These are phyloP conservation scores for Epistrophella euchroma DNA, from an alignment of 2,888 invertebrate species.

Conservation along the genomic window DNA sequence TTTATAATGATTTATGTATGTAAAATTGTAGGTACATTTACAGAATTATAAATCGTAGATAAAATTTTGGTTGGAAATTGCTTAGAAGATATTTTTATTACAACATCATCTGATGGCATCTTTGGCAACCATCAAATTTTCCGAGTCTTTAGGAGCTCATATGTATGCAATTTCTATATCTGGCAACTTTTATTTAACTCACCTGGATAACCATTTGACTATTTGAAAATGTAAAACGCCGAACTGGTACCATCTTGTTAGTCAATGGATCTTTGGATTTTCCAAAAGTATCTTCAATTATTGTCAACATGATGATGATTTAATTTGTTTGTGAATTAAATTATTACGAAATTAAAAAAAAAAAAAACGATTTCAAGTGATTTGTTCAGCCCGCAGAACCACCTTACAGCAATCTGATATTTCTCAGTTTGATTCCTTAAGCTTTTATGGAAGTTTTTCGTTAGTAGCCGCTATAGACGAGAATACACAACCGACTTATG, in stretches of 20 bases:
- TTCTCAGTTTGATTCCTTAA: background rate
- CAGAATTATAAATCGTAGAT: too few species aligned
- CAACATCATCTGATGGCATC: too few species aligned
- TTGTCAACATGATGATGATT: slow-evolving; percentile 78
- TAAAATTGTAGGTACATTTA: too few species aligned
- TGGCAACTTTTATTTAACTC: background rate
- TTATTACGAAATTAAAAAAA: background rate
- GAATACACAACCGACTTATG: background rate
- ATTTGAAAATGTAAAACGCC: slow-evolving; percentile 80
- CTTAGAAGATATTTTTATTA: too few species aligned
- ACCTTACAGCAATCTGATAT: slow-evolving; percentile 9
- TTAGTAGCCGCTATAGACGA: background rate
- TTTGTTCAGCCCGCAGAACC: background rate
- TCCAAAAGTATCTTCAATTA: slow-evolving; percentile 82
- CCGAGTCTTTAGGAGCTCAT: too few species aligned
- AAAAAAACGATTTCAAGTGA: background rate
- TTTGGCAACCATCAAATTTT: too few species aligned
- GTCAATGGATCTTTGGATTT: slow-evolving; percentile 80
- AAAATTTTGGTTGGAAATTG: too few species aligned
- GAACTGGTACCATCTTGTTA: slow-evolving; percentile 78
- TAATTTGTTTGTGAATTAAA: background rate
- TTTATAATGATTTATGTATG: too few species aligned
- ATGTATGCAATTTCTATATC: too few species aligned
- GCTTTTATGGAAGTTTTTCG: slow-evolving; percentile 19
- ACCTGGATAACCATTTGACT: slow-evolving; percentile 79